phyloP scores from a whole-genome alignment of 1,140 invertebrate species.

The Goniozus legneri region DNA sequence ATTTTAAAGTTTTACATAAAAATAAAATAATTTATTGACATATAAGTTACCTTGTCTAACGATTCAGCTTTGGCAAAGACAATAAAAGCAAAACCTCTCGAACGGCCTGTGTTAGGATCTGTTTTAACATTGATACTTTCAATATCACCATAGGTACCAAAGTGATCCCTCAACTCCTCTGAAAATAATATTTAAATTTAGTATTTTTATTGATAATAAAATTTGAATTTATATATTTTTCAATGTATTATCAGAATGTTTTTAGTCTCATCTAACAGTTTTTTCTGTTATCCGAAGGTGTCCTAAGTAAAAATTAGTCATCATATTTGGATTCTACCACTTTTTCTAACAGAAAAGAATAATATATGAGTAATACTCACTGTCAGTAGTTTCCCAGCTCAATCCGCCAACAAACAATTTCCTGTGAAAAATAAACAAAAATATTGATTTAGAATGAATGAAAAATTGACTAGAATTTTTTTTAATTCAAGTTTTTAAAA shows the following conservation, averaged over 20 bases:
- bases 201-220: not conserved
- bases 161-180: slow-evolving; percentile 92
- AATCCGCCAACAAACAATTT: slow-evolving; percentile 97
- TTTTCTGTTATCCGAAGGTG: slow-evolving; percentile 45
- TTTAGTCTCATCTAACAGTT: slow-evolving; percentile 40
- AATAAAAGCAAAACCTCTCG: slow-evolving; percentile 92
- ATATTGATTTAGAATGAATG: slow-evolving; percentile 19
- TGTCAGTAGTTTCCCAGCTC: slow-evolving; percentile 96
- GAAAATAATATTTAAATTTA: slow-evolving; percentile 47
- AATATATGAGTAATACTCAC: slow-evolving; percentile 65
- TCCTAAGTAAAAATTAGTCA: slow-evolving; percentile 38
- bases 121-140: slow-evolving; percentile 93
- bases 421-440: slow-evolving; percentile 67
- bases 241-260: slow-evolving; percentile 16
- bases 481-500: slow-evolving; percentile 13
- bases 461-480: slow-evolving; percentile 18
- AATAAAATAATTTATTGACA: not conserved
- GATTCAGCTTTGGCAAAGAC: slow-evolving; percentile 86
- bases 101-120: slow-evolving; percentile 84
- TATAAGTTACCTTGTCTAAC: slow-evolving; percentile 77
- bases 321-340: slow-evolving; percentile 20
- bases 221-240: slow-evolving; percentile 1
- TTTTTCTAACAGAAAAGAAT: slow-evolving; percentile 1
- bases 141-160: slow-evolving; percentile 84
- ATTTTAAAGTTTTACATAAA: slow-evolving; percentile 8